Conservation (phyloP, 2,888 invertebrate species). For the Eledone cirrhosa region DNA sequence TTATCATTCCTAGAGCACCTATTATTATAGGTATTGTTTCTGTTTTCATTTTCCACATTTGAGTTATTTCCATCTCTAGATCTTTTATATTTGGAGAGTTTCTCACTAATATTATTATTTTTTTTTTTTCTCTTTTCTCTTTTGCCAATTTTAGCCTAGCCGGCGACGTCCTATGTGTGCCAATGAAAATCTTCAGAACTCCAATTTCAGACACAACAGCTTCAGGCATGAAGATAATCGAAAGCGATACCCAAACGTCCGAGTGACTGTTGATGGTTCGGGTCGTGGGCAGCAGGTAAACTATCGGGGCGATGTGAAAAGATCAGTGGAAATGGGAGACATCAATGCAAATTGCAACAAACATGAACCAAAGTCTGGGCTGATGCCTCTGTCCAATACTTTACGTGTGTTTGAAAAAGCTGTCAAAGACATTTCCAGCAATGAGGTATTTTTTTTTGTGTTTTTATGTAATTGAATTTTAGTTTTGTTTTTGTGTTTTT, state of each 20-base stretch:
- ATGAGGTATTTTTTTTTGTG: not conserved
- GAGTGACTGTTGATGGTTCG: constrained; percentile 12
- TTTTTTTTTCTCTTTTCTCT: not conserved
- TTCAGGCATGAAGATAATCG: not conserved
- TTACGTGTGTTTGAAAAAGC: constrained; percentile 14
- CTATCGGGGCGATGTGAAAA: constrained; percentile 10
- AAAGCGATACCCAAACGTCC: constrained; percentile 14
- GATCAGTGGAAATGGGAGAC: constrained; percentile 14
- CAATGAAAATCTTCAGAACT: constrained; percentile 19
- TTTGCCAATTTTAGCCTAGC: not conserved
- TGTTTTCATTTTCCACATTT: no score
- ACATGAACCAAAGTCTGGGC: not conserved
- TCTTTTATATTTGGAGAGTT: no score
- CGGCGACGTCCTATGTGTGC: constrained; percentile 24
- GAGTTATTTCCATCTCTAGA: no score
- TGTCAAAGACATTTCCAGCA: constrained; percentile 18
- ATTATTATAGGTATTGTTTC: no score
- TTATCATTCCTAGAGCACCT: no score
- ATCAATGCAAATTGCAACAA: not conserved
- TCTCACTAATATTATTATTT: no score
- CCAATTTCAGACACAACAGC: not conserved
- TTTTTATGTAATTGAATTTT: not conserved
- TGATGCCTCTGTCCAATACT: not conserved
- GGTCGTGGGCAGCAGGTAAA: not conserved
- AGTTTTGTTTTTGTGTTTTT: not conserved